Conservation (phyloP, 1,140 invertebrate genomes). For the Drosophila azteca region DNA sequence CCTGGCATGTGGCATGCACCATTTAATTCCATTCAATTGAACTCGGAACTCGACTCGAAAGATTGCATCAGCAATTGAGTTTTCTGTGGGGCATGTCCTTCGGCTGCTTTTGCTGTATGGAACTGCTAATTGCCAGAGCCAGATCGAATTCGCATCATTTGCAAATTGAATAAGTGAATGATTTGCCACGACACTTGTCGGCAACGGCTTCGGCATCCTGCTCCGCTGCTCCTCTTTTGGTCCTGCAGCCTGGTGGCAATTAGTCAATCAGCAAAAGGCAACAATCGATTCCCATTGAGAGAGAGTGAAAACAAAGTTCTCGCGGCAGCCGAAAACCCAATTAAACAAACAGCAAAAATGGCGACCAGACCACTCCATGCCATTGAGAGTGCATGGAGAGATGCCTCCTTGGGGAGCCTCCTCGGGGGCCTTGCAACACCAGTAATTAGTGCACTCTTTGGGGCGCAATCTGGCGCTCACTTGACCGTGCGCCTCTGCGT, state of each 20-base stretch:
- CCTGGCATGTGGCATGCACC: conserved; percentile 39
- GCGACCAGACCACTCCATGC: conserved; percentile 9
- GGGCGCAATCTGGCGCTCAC: conserved; percentile 42
- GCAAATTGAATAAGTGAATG: conserved; percentile 54
- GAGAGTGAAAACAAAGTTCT: conserved; percentile 25
- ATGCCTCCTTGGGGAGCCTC: background rate
- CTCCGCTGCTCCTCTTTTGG: background rate
- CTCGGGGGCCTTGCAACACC: conserved; percentile 8
- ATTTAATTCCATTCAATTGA: conserved; percentile 78
- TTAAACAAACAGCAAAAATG: conserved; percentile 42
- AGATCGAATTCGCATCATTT: conserved; percentile 47
- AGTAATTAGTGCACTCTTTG: conserved; percentile 73
- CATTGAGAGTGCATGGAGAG: background rate
- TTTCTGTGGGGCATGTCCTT: too few species aligned
- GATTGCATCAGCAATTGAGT: conserved; percentile 47
- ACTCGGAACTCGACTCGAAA: conserved; percentile 4
- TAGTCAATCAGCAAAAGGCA: conserved; percentile 68
- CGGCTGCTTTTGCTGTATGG: conserved; percentile 14
- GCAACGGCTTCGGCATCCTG: background rate
- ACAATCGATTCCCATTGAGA: conserved; percentile 32
- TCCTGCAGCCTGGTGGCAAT: conserved; percentile 37
- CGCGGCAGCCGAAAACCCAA: conserved; percentile 19
- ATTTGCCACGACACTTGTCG: conserved; percentile 40
- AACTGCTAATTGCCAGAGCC: conserved; percentile 39
- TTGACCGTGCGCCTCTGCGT: conserved; percentile 47